These are phyloP conservation scores for Malurus leucopterus DNA, from an alignment of 2,797 vertebrate species.

Conservation along the genomic window DNA sequence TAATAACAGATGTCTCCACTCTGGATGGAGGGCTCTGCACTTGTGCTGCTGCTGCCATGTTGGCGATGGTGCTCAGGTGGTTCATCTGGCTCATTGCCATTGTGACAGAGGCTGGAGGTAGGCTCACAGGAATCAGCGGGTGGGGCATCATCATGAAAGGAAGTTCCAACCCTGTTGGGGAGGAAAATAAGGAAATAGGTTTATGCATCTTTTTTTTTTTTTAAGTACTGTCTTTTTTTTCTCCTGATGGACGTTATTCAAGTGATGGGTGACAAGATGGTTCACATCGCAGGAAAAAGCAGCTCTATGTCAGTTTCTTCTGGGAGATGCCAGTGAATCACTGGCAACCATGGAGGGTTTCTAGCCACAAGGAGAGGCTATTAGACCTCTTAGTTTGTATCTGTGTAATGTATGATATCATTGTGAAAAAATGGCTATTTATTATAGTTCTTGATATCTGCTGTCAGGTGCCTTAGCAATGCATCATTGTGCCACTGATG, in stretches of 20 bases:
- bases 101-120: conserved; percentile 98
- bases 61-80: conserved; percentile 98
- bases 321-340: background rate
- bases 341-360: background rate
- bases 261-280: background rate
- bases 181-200: background rate
- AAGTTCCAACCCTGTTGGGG: conserved; percentile 88
- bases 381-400: background rate
- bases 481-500: background rate
- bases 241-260: background rate
- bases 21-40: conserved; percentile 94
- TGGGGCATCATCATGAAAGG: conserved; percentile 99
- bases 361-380: conserved; percentile 17
- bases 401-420: background rate
- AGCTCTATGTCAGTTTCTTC: background rate
- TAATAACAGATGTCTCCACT: conserved; percentile 98
- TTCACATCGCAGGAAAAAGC: background rate
- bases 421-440: background rate
- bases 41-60: conserved; percentile 98
- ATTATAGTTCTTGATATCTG: background rate
- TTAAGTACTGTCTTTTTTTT: background rate
- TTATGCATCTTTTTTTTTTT: background rate
- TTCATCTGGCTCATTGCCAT: conserved; percentile 99
- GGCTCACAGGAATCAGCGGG: conserved; percentile 96
- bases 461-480: background rate